Base-by-base conservation (phyloP, 1,140 invertebrate genomes). In the Ooceraea biroi region DNA sequence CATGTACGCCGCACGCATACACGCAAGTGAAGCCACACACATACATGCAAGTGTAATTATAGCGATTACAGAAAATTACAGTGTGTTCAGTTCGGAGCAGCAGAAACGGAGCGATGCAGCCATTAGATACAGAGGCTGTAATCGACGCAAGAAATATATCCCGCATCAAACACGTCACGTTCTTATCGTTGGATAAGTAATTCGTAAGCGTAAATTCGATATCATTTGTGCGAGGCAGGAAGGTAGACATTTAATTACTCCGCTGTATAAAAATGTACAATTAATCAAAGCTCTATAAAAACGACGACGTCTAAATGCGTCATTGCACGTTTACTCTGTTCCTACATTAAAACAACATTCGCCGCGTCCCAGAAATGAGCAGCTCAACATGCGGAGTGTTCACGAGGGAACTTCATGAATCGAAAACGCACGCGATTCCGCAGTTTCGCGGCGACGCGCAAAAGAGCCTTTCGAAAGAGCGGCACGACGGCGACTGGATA, bases 341-440 rank as follows among this genome's bases (percentile, higher is more conserved):
- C 27, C 3, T 48, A 19, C 48, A 25, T 11, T n/a, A 22, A 74
- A 82, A 11, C 71, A 82, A 30, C 19, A 48, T 22, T 36, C 14
- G 71, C 48, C 14, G 19, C 19, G 41, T 12, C 41, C 41, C 44
- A 41, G 14, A 74, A 74, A 63, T 52, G 17, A 27, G 27, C 25
- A 1, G 69, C 36, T 3, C 12, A 27, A 27, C 30, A 55, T 17
- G 4, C 3, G 50, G 12, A 11, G 30, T 27, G 41, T 84, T 80
- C 73, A 12, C 52, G 52, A 55, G 63, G 61, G 48, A 71, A 58
- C 50, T 22, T 22, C 22, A 14, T 55, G 46, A 85, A 58, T 50
- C 41, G 27, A 65, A 61, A 65, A 41, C 77, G 74, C 87, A 88
- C 86, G 87, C 86, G 86, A 88, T 88, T 52, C 10, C 1, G 76